Evolutionary conservation across 2,113 vertebrate species (phyloP).

Genomic region (Pygathrix nemaeus): DNA sequence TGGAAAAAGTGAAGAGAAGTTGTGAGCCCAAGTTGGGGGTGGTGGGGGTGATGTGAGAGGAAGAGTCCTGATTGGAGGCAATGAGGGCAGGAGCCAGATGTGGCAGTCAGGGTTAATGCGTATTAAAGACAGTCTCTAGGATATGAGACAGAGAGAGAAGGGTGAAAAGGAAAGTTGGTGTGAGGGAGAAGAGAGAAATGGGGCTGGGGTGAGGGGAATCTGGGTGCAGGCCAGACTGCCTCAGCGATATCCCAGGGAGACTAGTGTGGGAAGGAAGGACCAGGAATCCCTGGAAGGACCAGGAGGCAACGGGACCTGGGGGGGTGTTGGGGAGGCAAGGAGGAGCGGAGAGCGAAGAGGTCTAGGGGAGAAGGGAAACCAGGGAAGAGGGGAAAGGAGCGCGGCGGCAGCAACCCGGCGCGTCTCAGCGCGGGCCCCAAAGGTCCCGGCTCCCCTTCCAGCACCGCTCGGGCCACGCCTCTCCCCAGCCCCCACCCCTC

Average conservation of each 20-base stretch:
- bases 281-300: neutral
- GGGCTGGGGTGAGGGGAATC: neutral
- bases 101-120: neutral
- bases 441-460: neutral
- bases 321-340: neutral
- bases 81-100: neutral
- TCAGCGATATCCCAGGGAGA: neutral
- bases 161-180: neutral
- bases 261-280: neutral
- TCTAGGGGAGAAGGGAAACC: neutral
- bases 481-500: neutral
- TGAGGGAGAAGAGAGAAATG: neutral
- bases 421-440: neutral
- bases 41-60: neutral
- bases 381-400: neutral
- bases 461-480: conserved; percentile 29
- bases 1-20: neutral
- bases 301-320: neutral
- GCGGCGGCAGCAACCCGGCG: neutral
- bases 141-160: neutral
- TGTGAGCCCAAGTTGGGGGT: neutral
- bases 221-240: neutral
- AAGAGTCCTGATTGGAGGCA: neutral
- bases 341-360: neutral
- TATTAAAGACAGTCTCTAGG: neutral